Conservation (phyloP, 2,113 vertebrate genomes). For the Philantomba maxwellii region DNA sequence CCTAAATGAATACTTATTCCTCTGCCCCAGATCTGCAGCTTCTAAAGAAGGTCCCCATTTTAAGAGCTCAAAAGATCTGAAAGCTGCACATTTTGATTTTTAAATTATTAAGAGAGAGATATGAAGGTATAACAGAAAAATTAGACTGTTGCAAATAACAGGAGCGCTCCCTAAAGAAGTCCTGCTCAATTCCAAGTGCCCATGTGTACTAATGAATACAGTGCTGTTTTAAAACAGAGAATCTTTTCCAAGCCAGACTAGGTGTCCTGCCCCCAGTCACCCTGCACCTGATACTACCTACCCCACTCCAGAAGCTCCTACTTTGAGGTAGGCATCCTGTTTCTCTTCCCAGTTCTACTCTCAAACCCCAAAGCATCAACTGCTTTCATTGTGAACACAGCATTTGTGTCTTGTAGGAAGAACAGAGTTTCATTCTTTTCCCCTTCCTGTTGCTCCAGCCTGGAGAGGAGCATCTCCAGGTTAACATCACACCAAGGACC, state of each 20-base stretch:
- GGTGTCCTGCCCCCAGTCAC: neutral
- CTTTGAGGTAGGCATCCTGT: neutral
- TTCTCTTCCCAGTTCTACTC: neutral
- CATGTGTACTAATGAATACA: neutral
- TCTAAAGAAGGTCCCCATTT: neutral
- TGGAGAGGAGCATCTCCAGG: neutral
- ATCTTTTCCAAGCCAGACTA: neutral
- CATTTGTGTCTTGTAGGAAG: neutral
- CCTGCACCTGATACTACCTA: accelerated
- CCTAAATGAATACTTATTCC: neutral
- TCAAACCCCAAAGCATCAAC: neutral
- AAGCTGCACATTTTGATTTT: neutral
- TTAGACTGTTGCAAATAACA: neutral
- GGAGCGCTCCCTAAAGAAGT: neutral
- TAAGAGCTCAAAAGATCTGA: neutral
- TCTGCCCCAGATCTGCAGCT: neutral
- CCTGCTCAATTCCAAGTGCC: neutral
- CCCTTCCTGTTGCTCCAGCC: neutral
- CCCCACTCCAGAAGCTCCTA: accelerated
- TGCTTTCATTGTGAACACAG: neutral
- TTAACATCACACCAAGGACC: neutral
- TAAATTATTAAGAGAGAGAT: neutral
- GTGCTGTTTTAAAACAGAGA: neutral
- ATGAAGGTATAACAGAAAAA: neutral
- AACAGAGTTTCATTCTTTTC: neutral